Percentiles rank a stretch among this genome's conserved stretches.
These are phyloP conservation scores for Ochlodes sylvanus DNA, from an alignment of 2,888 invertebrate species.

Conservation along the genomic window DNA sequence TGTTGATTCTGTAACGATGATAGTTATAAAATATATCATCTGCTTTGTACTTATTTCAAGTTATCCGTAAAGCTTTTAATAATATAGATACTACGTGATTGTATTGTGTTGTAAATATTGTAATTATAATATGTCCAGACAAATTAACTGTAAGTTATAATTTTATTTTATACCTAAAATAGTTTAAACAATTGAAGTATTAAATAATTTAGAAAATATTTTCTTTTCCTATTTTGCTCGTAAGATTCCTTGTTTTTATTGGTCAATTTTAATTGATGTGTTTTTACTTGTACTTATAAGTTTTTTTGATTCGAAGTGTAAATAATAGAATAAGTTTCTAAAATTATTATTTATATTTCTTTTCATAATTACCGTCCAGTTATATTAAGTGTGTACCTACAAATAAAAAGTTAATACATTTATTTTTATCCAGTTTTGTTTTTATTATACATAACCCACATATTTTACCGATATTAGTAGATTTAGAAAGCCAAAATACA, in stretches of 20 bases:
- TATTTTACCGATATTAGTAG: not conserved
- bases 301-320: not conserved
- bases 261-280: not conserved
- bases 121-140: conserved; percentile 10
- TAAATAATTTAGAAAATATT: not conserved
- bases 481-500: not conserved
- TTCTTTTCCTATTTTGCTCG: not conserved
- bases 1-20: not conserved
- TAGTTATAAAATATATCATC: too few species aligned
- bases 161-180: not conserved
- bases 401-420: conserved; percentile 14
- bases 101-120: conserved; percentile 17
- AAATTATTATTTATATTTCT: conserved; percentile 7
- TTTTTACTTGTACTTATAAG: not conserved
- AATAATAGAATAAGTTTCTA: conserved; percentile 9
- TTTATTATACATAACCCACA: not conserved
- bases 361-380: conserved; percentile 2
- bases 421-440: conserved; percentile 15
- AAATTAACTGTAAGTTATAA: not conserved
- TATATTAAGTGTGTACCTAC: not conserved
- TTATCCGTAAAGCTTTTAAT: too few species aligned
- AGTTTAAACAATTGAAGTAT: not conserved
- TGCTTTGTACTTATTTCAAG: too few species aligned
- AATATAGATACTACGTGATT: not conserved
- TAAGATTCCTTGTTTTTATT: not conserved